A percentile compares a stretch with the other conserved stretches of the same genome.
phyloP scores from a whole-genome alignment of 2,797 vertebrate species.

The Acipenser oxyrinchus region DNA sequence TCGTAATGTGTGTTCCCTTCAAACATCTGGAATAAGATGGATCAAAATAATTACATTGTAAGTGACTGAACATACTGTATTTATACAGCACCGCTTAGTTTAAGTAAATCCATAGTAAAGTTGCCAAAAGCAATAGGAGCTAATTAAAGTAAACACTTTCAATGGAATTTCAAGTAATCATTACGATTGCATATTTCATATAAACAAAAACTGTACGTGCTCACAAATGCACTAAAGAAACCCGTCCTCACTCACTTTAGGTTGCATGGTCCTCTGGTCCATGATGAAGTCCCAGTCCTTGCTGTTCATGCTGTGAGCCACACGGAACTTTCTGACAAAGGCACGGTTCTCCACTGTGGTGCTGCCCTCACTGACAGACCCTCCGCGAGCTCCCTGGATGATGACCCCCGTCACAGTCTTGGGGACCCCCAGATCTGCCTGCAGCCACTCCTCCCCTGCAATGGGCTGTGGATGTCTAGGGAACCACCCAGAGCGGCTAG shows the following conservation, averaged over 20 bases:
- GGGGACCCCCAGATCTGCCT: conserved; percentile 77
- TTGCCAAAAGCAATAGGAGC: too few species aligned
- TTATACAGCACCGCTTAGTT: too few species aligned
- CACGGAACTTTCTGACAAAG: conserved; percentile 90
- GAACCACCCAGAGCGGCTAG: conserved; percentile 93
- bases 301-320: conserved; percentile 84
- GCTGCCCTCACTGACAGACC: conserved; percentile 64
- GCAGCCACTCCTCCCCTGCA: conserved; percentile 89
- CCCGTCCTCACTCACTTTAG: conserved; percentile 66
- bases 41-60: too few species aligned
- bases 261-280: conserved; percentile 77
- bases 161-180: too few species aligned
- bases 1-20: conserved; percentile 96
- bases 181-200: too few species aligned
- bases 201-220: too few species aligned
- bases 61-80: too few species aligned
- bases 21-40: conserved; percentile 64
- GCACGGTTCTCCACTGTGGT: conserved; percentile 78
- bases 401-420: conserved; percentile 86
- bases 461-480: conserved; percentile 76
- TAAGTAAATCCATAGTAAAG: too few species aligned
- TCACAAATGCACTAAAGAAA: too few species aligned
- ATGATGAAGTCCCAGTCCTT: conserved; percentile 85
- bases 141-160: too few species aligned
- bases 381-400: conserved; percentile 87